phyloP scores from a whole-genome alignment of 2,888 invertebrate genomes.

The Eupithecia vulgata region DNA sequence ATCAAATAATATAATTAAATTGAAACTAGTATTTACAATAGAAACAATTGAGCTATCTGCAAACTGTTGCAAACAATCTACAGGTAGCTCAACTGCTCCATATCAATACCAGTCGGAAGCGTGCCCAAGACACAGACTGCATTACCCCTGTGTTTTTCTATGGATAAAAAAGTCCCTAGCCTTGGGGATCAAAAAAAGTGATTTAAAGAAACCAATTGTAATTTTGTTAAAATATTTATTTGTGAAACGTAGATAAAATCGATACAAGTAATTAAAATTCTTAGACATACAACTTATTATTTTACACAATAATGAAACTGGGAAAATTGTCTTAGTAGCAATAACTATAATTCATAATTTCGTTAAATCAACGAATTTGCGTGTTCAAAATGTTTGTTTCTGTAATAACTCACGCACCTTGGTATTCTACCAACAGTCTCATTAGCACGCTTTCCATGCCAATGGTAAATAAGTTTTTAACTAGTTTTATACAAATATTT shows the following conservation, averaged over 20 bases:
- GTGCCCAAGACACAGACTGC: too few species aligned
- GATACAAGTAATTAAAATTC: constrained; percentile 84
- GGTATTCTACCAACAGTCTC: constrained; percentile 66
- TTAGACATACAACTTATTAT: constrained; percentile 78
- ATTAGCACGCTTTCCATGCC: constrained; percentile 68
- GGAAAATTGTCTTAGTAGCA: constrained; percentile 79
- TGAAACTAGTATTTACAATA: too few species aligned
- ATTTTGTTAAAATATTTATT: constrained; percentile 83
- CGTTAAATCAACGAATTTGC: constrained; percentile 65
- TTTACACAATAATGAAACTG: constrained; percentile 80
- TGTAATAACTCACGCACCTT: constrained; percentile 23
- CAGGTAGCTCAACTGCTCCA: too few species aligned
- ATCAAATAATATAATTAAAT: too few species aligned
- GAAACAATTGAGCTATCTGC: too few species aligned
- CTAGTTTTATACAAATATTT: constrained; percentile 46
- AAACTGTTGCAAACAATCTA: too few species aligned
- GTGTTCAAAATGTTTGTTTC: constrained; percentile 57
- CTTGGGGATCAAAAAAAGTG: background rate
- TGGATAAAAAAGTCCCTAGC: background rate
- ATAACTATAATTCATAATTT: constrained; percentile 62
- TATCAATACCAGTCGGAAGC: too few species aligned
- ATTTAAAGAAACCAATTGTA: constrained; percentile 52
- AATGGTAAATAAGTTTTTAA: constrained; percentile 62
- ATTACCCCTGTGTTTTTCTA: too few species aligned
- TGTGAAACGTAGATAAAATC: constrained; percentile 84